Percentiles rank a stretch among this genome's conserved stretches.
Evolutionary conservation across 2,113 vertebrate genomes (phyloP).

Genomic region (Spermophilus dauricus): DNA sequence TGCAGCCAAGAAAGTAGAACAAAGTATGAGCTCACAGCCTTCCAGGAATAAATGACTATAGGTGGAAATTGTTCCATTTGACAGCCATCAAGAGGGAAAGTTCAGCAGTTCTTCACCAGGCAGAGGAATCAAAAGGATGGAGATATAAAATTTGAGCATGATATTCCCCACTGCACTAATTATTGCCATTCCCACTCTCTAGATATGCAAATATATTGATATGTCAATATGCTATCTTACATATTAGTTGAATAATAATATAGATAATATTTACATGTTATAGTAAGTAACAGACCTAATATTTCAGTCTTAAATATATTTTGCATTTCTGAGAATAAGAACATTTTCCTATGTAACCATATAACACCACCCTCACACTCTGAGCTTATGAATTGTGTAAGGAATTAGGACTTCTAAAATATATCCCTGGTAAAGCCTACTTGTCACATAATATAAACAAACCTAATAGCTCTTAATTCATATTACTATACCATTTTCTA

Average conservation of each 20-base stretch:
- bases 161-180: background rate
- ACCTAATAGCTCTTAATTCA: background rate
- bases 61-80: background rate
- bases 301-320: background rate
- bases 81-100: background rate
- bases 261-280: background rate
- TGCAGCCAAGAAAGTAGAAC: background rate
- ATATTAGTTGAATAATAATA: background rate
- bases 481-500: background rate
- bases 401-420: background rate
- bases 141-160: background rate
- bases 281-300: background rate
- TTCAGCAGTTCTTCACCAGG: background rate
- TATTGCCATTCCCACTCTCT: background rate
- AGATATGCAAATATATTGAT: background rate
- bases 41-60: background rate
- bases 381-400: slow-evolving; percentile 11
- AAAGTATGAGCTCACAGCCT: background rate
- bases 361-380: background rate
- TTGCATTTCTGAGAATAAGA: background rate
- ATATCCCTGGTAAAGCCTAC: background rate
- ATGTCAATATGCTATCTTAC: background rate
- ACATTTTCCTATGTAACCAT: slow-evolving; percentile 1
- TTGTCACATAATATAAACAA: background rate
- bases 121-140: background rate